Conservation (phyloP, 2,888 invertebrate genomes). For the Epiperipatus broadwayi region DNA sequence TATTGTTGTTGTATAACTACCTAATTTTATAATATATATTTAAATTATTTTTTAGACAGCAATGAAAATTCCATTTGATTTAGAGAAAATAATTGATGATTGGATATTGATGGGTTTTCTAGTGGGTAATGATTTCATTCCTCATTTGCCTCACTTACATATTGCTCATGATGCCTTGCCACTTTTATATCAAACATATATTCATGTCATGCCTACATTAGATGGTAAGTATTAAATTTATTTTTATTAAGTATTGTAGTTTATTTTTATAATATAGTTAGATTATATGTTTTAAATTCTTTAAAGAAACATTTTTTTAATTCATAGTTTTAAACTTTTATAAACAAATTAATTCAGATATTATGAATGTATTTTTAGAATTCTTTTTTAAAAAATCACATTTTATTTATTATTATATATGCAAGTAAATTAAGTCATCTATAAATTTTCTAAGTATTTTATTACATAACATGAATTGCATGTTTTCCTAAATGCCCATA, state of each 20-base stretch:
- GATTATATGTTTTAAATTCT: constrained; percentile 8
- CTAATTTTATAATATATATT: neutral
- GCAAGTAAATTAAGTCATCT: too few species aligned
- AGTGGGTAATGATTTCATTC: constrained; percentile 95
- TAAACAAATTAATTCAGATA: neutral
- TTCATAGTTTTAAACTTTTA: too few species aligned
- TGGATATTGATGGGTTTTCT: constrained; percentile 95
- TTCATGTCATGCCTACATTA: constrained; percentile 58
- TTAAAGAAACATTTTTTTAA: too few species aligned
- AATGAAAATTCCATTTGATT: constrained; percentile 53
- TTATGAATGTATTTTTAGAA: neutral
- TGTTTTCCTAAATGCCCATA: too few species aligned
- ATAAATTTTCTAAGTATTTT: too few species aligned
- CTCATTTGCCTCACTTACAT: constrained; percentile 81
- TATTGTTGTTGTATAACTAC: neutral
- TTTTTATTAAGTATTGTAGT: too few species aligned
- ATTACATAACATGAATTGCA: too few species aligned
- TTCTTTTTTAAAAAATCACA: too few species aligned
- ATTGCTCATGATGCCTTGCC: constrained; percentile 76
- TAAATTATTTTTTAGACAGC: constrained; percentile 20
- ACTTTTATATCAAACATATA: constrained; percentile 66
- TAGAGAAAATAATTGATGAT: constrained; percentile 85
- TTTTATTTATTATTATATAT: too few species aligned
- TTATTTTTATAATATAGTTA: neutral
- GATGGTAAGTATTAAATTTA: constrained; percentile 41